Conservation (phyloP, 2,113 vertebrate species). For the Enhydra lutris region DNA sequence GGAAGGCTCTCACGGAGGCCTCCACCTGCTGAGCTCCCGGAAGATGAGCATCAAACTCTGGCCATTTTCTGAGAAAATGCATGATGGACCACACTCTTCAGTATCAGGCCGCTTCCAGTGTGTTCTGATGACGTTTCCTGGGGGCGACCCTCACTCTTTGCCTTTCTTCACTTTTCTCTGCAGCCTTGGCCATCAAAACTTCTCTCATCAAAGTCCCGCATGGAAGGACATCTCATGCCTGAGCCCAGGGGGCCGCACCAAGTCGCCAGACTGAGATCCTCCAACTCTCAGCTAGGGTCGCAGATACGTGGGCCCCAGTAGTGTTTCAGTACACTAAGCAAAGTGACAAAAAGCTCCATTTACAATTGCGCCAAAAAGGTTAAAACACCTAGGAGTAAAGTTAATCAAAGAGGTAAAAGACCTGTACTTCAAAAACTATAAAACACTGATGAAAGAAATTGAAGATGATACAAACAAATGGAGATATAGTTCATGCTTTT, state of each 20-base stretch:
- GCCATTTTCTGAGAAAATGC: no score
- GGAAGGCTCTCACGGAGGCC: conserved; percentile 85
- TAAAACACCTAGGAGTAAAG: background rate
- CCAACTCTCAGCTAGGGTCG: no score
- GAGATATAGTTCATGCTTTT: background rate
- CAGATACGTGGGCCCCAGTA: background rate
- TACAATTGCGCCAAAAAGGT: background rate
- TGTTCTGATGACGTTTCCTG: no score
- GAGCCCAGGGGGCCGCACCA: no score
- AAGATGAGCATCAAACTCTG: conserved; percentile 68
- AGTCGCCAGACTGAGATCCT: no score
- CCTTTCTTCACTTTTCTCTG: no score
- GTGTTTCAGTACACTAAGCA: background rate
- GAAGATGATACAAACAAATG: background rate
- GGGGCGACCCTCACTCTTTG: no score
- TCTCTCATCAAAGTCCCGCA: no score
- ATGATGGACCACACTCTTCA: no score
- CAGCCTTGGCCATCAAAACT: no score
- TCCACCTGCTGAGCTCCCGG: conserved; percentile 71
- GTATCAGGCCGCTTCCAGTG: no score
- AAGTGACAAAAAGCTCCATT: background rate
- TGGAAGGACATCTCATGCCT: no score
- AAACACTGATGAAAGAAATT: background rate
- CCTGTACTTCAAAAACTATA: background rate
- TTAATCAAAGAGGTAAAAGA: background rate